Percentiles rank a stretch among this genome's conserved stretches.
Conservation (phyloP, 1,140 invertebrate genomes). For the Whitmania pigra region DNA sequence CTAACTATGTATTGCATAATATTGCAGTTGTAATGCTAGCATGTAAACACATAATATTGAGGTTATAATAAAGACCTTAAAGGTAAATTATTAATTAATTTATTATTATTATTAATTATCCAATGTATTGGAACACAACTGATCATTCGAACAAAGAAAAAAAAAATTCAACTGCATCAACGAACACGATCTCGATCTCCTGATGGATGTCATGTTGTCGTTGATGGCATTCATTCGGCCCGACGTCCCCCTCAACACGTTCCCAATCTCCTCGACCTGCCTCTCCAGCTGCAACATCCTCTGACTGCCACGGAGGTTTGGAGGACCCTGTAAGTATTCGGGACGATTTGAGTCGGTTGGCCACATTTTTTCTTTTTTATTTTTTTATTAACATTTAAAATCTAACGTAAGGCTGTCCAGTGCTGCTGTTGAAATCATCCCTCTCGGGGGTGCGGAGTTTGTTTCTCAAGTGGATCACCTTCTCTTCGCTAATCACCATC, state of each 20-base stretch:
- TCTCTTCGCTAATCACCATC: constrained; percentile 72
- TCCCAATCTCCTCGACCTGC: not conserved
- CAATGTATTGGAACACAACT: no score
- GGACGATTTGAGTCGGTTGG: no score
- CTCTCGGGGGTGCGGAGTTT: constrained; percentile 41
- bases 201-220: not conserved
- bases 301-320: no score
- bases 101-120: no score
- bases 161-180: not conserved
- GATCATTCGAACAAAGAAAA: not conserved
- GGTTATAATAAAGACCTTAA: no score
- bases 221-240: not conserved
- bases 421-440: not conserved
- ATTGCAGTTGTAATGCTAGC: no score
- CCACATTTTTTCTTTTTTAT: no score
- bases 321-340: no score
- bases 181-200: not conserved
- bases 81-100: no score
- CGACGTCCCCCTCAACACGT: not conserved
- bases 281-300: not conserved
- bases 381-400: not conserved
- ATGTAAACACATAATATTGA: no score
- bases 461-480: constrained; percentile 66
- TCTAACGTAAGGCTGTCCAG: not conserved
- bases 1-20: no score